Conservation (phyloP, 2,888 invertebrate genomes). For the Campopleginae sp. region DNA sequence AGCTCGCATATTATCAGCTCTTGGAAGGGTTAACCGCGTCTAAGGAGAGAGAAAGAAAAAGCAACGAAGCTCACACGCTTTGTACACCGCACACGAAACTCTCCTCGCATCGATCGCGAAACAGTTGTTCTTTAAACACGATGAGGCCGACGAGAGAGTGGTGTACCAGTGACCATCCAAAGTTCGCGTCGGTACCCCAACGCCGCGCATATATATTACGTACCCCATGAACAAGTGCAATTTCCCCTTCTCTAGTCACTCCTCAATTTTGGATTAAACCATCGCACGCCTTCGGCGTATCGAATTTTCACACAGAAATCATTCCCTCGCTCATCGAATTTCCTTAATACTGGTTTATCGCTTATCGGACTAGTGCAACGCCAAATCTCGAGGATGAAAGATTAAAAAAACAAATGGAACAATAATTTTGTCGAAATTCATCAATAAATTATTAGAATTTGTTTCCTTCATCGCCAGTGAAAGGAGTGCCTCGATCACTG, state of each 20-base stretch:
- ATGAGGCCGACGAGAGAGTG: slow-evolving; percentile 52
- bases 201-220: slow-evolving; percentile 17
- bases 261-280: not conserved
- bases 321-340: not conserved
- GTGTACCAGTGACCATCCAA: slow-evolving; percentile 64
- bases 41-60: slow-evolving; percentile 23
- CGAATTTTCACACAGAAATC: not conserved
- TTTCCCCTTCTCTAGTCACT: not conserved
- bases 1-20: slow-evolving; percentile 54
- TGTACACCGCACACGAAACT: slow-evolving; percentile 42
- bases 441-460: not conserved
- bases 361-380: not conserved
- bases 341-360: not conserved
- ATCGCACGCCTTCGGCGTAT: not conserved
- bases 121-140: slow-evolving; percentile 63
- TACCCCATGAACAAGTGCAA: slow-evolving; percentile 1
- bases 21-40: slow-evolving; percentile 63
- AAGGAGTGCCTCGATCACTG: not conserved
- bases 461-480: not conserved
- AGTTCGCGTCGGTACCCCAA: slow-evolving; percentile 49
- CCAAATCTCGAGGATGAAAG: not conserved
- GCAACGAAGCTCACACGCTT: slow-evolving; percentile 49
- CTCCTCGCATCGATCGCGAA: slow-evolving; percentile 63
- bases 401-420: not conserved
- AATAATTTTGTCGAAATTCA: not conserved